phyloP scores from a whole-genome alignment of 2,888 invertebrate species.

The Pherbina coryleti region DNA sequence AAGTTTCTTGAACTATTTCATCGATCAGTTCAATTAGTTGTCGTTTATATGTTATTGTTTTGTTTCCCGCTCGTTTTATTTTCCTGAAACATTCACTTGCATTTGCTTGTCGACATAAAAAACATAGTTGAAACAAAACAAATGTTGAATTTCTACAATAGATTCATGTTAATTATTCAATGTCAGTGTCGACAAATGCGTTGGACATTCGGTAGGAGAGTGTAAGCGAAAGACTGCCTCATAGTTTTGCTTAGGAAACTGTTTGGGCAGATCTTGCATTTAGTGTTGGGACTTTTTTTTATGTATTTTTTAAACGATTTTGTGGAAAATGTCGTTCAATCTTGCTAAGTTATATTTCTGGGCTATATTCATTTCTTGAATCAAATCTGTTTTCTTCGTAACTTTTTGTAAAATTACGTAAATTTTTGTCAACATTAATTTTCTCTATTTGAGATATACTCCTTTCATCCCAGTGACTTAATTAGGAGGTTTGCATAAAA shows the following conservation, averaged over 20 bases:
- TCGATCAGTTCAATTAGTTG: slow-evolving; percentile 5
- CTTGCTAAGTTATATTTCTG: too few relatives aligned
- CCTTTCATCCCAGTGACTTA: too few relatives aligned
- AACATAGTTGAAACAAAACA: background rate
- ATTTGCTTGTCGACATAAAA: background rate
- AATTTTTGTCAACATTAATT: too few relatives aligned
- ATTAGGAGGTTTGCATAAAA: too few relatives aligned
- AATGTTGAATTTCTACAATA: background rate
- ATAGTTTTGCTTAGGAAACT: background rate
- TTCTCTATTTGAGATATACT: too few relatives aligned
- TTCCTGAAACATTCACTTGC: background rate
- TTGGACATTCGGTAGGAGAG: background rate
- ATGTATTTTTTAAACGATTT: too few relatives aligned
- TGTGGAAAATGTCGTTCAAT: too few relatives aligned
- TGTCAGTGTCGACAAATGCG: background rate
- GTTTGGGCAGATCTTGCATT: background rate
- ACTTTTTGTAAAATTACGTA: too few relatives aligned
- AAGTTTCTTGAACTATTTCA: background rate
- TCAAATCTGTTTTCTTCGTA: too few relatives aligned
- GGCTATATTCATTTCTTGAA: too few relatives aligned
- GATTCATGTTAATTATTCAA: background rate
- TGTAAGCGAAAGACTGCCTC: background rate
- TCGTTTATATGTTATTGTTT: background rate
- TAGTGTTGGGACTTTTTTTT: background rate
- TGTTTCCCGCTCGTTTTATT: too few relatives aligned